Evolutionary conservation across 2,888 invertebrate genomes (phyloP).

Genomic region (Caprella mutica): DNA sequence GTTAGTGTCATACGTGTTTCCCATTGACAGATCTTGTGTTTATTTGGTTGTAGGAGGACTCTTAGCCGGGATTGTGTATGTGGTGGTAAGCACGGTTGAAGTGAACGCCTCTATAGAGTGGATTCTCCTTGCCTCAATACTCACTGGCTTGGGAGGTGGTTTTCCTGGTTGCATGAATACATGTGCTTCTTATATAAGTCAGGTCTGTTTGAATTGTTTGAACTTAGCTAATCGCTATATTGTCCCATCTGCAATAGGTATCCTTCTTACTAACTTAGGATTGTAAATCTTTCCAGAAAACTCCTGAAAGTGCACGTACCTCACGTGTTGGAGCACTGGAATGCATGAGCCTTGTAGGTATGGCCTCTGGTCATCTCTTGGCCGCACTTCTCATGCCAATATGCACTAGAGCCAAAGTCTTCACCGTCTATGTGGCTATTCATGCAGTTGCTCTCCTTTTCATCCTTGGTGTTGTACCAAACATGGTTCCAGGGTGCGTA

Average conservation of each 20-base stretch:
- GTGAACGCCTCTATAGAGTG: conserved; percentile 35
- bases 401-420: conserved; percentile 39
- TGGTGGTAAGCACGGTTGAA: conserved; percentile 15
- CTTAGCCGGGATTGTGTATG: conserved; percentile 23
- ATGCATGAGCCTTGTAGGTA: conserved; percentile 65
- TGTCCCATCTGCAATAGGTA: too few relatives aligned
- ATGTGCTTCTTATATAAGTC: conserved; percentile 38
- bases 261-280: too few relatives aligned
- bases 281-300: conserved; percentile 10
- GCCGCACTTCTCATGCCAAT: conserved; percentile 60
- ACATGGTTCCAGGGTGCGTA: conserved; percentile 33
- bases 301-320: conserved; percentile 47
- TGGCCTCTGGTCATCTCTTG: conserved; percentile 67
- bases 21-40: too few relatives aligned
- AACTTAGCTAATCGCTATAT: too few relatives aligned
- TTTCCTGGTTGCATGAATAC: conserved; percentile 42
- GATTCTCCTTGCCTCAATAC: conserved; percentile 40
- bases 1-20: too few relatives aligned
- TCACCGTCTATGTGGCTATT: conserved; percentile 38
- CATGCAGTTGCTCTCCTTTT: conserved; percentile 40
- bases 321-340: conserved; percentile 69
- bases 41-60: conserved; percentile 18
- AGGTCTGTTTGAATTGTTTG: too few relatives aligned
- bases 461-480: conserved; percentile 37
- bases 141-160: conserved; percentile 43